These are phyloP conservation scores for Perodicticus potto DNA, from an alignment of 2,797 vertebrate genomes.

Conservation along the genomic window DNA sequence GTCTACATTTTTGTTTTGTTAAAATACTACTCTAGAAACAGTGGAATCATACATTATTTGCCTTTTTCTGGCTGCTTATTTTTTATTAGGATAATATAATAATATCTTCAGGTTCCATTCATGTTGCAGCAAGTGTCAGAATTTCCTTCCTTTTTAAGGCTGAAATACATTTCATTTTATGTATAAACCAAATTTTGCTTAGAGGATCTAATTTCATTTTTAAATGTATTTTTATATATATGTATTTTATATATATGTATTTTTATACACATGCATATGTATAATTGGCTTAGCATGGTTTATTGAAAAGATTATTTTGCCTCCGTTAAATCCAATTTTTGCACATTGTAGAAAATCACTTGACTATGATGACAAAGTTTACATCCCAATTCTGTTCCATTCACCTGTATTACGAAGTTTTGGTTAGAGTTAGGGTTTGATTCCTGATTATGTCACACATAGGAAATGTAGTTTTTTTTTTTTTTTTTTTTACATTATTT, in stretches of 20 bases:
- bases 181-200: background rate
- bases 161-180: background rate
- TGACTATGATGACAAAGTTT: background rate
- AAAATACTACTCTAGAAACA: background rate
- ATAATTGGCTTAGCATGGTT: background rate
- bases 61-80: background rate
- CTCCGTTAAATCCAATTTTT: background rate
- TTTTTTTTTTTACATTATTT: too few species aligned
- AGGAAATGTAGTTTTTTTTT: too few species aligned
- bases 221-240: background rate
- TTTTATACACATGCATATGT: too few species aligned
- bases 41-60: background rate
- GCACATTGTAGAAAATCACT: too few species aligned
- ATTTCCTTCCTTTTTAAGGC: background rate
- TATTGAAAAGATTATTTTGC: background rate
- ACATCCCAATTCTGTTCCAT: accelerated
- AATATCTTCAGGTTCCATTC: background rate
- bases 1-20: background rate
- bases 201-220: background rate
- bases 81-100: background rate
- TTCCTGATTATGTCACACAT: background rate
- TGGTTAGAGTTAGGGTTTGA: accelerated
- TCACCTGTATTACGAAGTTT: background rate
- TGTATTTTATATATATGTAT: too few species aligned
- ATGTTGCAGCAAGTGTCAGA: too few species aligned